These are phyloP conservation scores for Garrulus glandarius DNA, from an alignment of 2,797 vertebrate species.

Conservation along the genomic window DNA sequence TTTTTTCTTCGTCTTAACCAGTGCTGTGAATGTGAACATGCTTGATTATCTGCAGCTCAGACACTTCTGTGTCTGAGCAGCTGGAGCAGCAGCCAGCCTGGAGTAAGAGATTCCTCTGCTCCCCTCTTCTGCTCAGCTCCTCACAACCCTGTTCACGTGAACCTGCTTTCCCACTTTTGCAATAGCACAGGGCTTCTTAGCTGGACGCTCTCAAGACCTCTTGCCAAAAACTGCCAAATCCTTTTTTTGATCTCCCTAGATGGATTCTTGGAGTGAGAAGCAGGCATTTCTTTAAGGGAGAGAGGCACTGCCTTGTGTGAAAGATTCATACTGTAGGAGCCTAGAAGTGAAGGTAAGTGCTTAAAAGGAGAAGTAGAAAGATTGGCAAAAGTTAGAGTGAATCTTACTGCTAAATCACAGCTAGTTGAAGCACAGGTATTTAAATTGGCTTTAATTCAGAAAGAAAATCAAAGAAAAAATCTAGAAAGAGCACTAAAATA, in stretches of 20 bases:
- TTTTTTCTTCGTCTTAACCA: not conserved
- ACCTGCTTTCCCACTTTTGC: not conserved
- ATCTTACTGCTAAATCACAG: not conserved
- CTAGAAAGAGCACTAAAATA: not conserved
- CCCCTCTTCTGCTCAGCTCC: not conserved
- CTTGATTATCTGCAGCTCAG: not conserved
- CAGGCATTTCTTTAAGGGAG: not conserved
- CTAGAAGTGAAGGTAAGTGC: not conserved
- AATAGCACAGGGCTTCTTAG: not conserved
- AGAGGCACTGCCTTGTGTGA: not conserved
- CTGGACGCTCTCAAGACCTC: not conserved
- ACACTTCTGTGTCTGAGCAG: not conserved
- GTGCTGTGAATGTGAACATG: not conserved
- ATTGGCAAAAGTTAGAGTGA: not conserved
- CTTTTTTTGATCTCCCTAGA: not conserved
- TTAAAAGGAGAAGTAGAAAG: not conserved
- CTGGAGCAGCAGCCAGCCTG: not conserved
- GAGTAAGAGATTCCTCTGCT: not conserved
- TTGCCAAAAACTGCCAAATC: not conserved
- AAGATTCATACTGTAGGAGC: not conserved
- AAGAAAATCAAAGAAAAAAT: not conserved
- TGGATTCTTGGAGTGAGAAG: not conserved
- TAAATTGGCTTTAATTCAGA: not conserved
- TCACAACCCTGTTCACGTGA: not conserved
- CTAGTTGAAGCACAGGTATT: not conserved